Conservation (phyloP, 2,113 vertebrate species). For the Mustelus asterias region DNA sequence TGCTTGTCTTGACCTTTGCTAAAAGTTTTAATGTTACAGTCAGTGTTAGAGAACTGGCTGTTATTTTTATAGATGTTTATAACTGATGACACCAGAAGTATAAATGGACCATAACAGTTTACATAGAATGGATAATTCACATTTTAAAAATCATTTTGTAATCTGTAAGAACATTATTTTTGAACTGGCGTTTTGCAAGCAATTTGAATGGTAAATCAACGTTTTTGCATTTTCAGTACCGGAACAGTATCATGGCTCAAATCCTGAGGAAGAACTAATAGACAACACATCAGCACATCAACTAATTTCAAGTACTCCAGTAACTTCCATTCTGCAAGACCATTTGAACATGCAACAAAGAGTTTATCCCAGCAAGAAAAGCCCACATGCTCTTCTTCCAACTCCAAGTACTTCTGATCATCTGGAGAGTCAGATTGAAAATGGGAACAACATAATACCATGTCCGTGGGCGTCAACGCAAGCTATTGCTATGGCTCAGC, state of each 20-base stretch:
- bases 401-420: slow-evolving; percentile 25
- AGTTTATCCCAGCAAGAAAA: slow-evolving; percentile 22
- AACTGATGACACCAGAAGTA: background rate
- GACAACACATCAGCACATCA: background rate
- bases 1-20: background rate
- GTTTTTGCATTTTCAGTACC: slow-evolving; percentile 24
- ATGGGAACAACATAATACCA: slow-evolving; percentile 15
- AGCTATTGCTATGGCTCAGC: slow-evolving; percentile 29
- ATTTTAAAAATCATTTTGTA: background rate
- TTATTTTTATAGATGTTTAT: background rate
- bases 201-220: too few relatives aligned
- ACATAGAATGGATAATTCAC: background rate
- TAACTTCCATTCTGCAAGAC: slow-evolving; percentile 31
- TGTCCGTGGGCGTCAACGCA: slow-evolving; percentile 19
- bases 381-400: slow-evolving; percentile 16
- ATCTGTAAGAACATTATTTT: background rate
- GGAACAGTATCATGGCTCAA: slow-evolving; percentile 34
- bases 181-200: background rate
- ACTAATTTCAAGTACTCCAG: slow-evolving; percentile 30
- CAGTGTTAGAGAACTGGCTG: background rate
- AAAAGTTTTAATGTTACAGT: background rate
- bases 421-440: slow-evolving; percentile 26
- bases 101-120: background rate
- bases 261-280: slow-evolving; percentile 23
- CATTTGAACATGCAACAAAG: slow-evolving; percentile 34